Evolutionary conservation across 2,113 vertebrate genomes (phyloP).

Genomic region (Psittacula cyanocephala): DNA sequence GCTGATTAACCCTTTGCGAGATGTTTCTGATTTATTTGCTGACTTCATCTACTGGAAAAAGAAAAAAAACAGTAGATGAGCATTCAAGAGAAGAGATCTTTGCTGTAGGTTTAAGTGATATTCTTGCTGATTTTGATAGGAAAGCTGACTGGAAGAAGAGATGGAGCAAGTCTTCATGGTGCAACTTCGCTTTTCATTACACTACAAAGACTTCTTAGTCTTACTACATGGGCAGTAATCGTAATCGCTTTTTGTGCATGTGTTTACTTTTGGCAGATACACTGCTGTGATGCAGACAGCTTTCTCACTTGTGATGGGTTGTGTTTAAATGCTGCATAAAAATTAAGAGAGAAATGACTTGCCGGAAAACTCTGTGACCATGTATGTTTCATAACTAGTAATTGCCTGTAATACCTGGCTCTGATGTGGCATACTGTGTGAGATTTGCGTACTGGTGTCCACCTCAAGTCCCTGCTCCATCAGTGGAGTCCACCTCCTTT

Average conservation of each 20-base stretch:
- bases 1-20: background rate
- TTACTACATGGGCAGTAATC: background rate
- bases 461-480: background rate
- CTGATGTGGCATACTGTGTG: fast-evolving
- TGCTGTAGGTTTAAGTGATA: background rate
- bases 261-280: background rate
- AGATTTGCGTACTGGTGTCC: background rate
- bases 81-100: background rate
- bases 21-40: background rate
- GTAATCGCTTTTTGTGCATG: fast-evolving
- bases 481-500: background rate
- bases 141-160: background rate
- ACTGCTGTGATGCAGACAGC: background rate
- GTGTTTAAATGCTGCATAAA: background rate
- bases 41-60: background rate
- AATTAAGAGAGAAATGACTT: background rate
- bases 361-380: background rate
- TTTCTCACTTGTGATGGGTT: background rate
- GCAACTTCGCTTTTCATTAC: background rate
- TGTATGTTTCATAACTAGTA: background rate
- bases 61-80: background rate
- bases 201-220: background rate
- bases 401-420: background rate
- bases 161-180: background rate
- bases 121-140: background rate